A percentile compares a stretch with the other conserved stretches of the same genome.
These are phyloP conservation scores for Mythimna pallens DNA, from an alignment of 2,888 invertebrate genomes.

Conservation along the genomic window DNA sequence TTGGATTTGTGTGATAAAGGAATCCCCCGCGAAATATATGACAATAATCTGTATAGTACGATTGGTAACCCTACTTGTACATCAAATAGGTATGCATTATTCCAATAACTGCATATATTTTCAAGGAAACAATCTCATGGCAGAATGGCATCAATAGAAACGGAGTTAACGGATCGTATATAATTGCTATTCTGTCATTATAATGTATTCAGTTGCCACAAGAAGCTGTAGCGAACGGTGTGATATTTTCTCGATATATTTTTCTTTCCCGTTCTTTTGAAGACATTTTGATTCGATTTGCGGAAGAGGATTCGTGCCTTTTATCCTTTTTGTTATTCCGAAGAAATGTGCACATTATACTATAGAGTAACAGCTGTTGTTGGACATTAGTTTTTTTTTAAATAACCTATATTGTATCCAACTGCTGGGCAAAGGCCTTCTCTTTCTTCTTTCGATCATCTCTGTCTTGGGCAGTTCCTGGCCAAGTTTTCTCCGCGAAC, in stretches of 20 bases:
- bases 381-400: neutral
- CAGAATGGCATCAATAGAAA: neutral
- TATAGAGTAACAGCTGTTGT: slow-evolving; percentile 2
- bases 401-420: neutral
- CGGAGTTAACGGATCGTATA: neutral
- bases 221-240: slow-evolving; percentile 12
- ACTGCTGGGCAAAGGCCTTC: too few species aligned
- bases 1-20: too few species aligned
- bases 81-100: too few species aligned
- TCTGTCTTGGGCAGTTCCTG: too few species aligned
- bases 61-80: too few species aligned
- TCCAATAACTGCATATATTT: too few species aligned
- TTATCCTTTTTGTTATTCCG: slow-evolving; percentile 55
- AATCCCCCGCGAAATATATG: too few species aligned
- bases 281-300: slow-evolving; percentile 66
- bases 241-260: slow-evolving; percentile 48
- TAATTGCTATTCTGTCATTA: slow-evolving; percentile 15
- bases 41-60: too few species aligned
- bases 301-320: slow-evolving; percentile 37
- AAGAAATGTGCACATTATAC: slow-evolving; percentile 38
- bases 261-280: slow-evolving; percentile 28
- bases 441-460: too few species aligned
- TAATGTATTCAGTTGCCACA: slow-evolving; percentile 35
- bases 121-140: too few species aligned
- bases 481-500: too few species aligned